Percentiles rank a stretch among this genome's conserved stretches.
Conservation (phyloP, 2,888 invertebrate genomes). For the Tinea trinotella region DNA sequence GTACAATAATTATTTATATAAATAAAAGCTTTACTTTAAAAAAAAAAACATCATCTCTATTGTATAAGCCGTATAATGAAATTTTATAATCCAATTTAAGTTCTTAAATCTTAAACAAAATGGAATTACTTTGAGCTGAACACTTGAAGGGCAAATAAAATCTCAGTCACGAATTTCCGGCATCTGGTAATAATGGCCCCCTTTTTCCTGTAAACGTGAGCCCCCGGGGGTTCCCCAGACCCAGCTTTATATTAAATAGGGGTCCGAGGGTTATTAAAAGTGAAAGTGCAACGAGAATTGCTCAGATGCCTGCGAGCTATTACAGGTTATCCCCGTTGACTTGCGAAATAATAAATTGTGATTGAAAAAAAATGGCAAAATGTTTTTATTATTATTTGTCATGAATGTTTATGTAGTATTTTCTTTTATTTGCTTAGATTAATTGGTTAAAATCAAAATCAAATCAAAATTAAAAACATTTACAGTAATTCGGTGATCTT, state of each 20-base stretch:
- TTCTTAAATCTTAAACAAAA: conserved; percentile 13
- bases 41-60: background rate
- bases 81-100: conserved; percentile 13
- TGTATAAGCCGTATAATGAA: background rate
- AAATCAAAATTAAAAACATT: too few relatives aligned
- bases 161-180: conserved; percentile 43
- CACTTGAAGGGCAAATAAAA: conserved; percentile 30
- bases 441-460: too few relatives aligned
- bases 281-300: conserved; percentile 40
- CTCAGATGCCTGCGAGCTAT: conserved; percentile 49
- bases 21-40: too few relatives aligned
- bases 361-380: background rate
- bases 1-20: too few relatives aligned
- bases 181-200: conserved; percentile 42
- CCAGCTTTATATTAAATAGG: conserved; percentile 60
- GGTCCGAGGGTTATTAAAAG: conserved; percentile 50
- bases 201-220: conserved; percentile 33
- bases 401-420: background rate
- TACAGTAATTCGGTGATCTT: too few relatives aligned
- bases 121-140: conserved; percentile 13
- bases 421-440: too few relatives aligned
- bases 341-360: background rate
- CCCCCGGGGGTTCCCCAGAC: conserved; percentile 43
- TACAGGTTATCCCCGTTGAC: background rate
- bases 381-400: too few relatives aligned